A percentile compares a stretch with the other conserved stretches of the same genome.
phyloP scores from a whole-genome alignment of 2,113 vertebrate genomes.

The Cryptoleucopteryx plumbea region DNA sequence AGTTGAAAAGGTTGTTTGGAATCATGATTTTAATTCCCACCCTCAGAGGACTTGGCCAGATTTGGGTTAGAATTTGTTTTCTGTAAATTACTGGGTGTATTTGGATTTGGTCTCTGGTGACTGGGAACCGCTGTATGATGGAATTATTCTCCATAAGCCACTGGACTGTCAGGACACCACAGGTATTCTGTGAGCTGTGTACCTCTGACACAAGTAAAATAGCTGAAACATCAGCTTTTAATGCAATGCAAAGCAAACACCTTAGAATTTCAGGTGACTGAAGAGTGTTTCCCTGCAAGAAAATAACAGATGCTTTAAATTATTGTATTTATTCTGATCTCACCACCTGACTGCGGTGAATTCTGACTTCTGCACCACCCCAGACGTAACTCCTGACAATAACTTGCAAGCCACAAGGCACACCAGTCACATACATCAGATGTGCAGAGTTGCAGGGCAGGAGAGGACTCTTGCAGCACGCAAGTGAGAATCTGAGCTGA shows the following conservation, averaged over 20 bases:
- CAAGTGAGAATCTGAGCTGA: not conserved
- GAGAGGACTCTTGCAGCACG: no score
- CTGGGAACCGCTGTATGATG: not conserved
- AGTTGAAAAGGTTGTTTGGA: not conserved
- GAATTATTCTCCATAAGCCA: not conserved
- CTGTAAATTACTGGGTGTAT: not conserved
- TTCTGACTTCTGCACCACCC: not conserved
- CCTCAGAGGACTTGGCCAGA: not conserved
- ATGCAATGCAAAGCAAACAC: not conserved
- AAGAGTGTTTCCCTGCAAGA: not conserved
- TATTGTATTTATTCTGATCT: not conserved
- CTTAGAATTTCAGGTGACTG: not conserved
- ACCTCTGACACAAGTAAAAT: not conserved
- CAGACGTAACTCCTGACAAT: not conserved
- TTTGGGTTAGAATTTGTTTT: not conserved
- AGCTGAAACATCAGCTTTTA: not conserved
- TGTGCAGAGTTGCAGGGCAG: not conserved
- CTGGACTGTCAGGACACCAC: not conserved
- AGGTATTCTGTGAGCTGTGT: not conserved
- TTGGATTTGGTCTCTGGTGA: not conserved
- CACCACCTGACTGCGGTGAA: not conserved
- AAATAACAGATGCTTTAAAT: not conserved
- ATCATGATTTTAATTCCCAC: not conserved
- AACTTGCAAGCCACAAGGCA: not conserved
- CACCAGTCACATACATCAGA: fast-evolving